Evolutionary conservation across 2,797 vertebrate species (phyloP).

Genomic region (Dermochelys coriacea): DNA sequence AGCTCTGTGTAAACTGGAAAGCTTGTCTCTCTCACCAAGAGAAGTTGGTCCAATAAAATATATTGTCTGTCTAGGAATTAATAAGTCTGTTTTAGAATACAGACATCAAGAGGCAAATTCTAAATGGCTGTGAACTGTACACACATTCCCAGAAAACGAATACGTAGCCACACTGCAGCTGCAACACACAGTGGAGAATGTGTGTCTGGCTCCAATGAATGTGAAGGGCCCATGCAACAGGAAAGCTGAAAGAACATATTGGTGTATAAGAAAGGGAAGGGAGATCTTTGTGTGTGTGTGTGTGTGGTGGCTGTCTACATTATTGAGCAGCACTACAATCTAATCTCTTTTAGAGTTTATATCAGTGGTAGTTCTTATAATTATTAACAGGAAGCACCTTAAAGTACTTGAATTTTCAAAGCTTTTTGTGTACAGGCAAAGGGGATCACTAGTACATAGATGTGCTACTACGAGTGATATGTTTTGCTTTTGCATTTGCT

Average conservation of each 20-base stretch:
- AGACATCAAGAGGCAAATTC: neutral
- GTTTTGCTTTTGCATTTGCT: neutral
- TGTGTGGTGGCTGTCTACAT: neutral
- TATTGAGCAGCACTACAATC: fast-evolving
- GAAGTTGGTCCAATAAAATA: neutral
- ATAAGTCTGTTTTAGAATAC: neutral
- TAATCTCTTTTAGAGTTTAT: neutral
- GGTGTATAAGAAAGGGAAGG: neutral
- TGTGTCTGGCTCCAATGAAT: neutral
- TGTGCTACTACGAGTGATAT: neutral
- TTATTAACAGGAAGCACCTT: neutral
- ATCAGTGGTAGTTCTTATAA: neutral
- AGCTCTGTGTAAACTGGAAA: neutral
- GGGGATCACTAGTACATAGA: neutral
- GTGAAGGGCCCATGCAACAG: neutral
- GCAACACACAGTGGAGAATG: neutral
- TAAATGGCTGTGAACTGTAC: neutral
- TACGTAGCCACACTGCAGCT: neutral
- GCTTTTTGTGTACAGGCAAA: neutral
- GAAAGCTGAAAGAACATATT: fast-evolving
- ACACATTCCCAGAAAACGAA: neutral
- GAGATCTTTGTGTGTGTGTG: neutral
- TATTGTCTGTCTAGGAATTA: neutral
- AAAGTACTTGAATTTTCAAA: neutral
- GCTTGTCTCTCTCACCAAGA: neutral